A percentile compares a stretch with the other conserved stretches of the same genome.
These are phyloP conservation scores for Synaphobranchus kaupii DNA, from an alignment of 2,797 vertebrate species.

Conservation along the genomic window DNA sequence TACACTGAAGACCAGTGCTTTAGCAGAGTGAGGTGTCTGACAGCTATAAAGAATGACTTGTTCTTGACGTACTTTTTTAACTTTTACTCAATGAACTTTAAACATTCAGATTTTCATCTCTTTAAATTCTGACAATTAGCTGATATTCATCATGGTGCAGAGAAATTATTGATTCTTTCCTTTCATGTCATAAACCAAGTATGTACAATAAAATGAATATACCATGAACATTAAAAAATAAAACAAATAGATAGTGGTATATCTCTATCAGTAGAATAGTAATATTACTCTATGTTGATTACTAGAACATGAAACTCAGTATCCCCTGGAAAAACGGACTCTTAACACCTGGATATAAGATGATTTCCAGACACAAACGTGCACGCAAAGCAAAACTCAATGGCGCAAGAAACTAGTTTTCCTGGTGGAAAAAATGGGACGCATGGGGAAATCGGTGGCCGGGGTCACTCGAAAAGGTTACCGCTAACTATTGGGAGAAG, in stretches of 20 bases:
- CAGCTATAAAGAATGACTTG: not conserved
- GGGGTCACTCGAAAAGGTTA: not conserved
- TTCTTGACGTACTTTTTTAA: too few species aligned
- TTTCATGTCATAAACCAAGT: not conserved
- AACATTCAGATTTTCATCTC: not conserved
- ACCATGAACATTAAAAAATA: not conserved
- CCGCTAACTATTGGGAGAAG: conserved; percentile 33
- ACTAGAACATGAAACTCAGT: not conserved
- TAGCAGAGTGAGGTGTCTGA: not conserved
- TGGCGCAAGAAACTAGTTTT: not conserved
- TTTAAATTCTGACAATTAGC: not conserved
- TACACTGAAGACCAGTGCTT: not conserved
- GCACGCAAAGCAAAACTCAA: not conserved
- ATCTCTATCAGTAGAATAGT: not conserved
- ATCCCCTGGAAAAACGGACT: not conserved
- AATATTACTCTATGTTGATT: not conserved
- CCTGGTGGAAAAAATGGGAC: not conserved
- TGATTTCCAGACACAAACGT: not conserved
- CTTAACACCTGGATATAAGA: not conserved
- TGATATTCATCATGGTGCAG: not conserved
- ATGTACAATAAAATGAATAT: not conserved
- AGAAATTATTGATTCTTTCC: not conserved
- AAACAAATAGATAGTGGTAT: not conserved
- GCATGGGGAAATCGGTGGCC: conserved; percentile 32
- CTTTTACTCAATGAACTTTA: not conserved